Evolutionary conservation across 2,888 invertebrate genomes (phyloP).

Genomic region (Nephrotoma flavescens): DNA sequence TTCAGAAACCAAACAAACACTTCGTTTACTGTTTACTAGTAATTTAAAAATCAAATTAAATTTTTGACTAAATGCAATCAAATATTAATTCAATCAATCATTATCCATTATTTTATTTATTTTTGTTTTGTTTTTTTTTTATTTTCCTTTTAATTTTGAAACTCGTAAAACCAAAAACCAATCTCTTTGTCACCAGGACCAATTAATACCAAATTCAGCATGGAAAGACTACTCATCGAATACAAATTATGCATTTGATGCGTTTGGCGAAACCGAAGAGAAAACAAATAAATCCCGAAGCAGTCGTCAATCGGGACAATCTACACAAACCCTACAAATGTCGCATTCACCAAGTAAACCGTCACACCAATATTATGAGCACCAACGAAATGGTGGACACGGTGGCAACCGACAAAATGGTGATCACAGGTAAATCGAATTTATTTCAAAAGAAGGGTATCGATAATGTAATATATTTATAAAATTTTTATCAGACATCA

Average conservation of each 20-base stretch:
- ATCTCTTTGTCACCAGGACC: constrained; percentile 43
- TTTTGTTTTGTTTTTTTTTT: neutral
- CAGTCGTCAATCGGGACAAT: constrained; percentile 20
- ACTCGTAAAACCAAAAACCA: neutral
- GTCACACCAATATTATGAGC: constrained; percentile 18
- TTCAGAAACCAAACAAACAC: neutral
- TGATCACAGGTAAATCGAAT: constrained; percentile 7
- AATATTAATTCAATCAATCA: neutral
- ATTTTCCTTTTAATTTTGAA: neutral
- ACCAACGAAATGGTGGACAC: neutral
- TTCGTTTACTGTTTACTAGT: neutral
- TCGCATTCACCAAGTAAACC: constrained; percentile 31
- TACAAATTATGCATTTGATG: constrained; percentile 83
- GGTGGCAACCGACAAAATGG: constrained; percentile 11
- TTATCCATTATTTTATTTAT: neutral
- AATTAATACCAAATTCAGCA: constrained; percentile 65
- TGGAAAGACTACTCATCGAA: constrained; percentile 82
- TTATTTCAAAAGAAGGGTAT: neutral
- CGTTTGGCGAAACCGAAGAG: constrained; percentile 67
- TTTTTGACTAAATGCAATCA: neutral
- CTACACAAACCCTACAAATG: constrained; percentile 30
- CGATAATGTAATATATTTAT: neutral
- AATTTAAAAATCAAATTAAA: neutral
- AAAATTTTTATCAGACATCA: neutral
- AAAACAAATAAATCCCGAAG: constrained; percentile 30